These are phyloP conservation scores for Limnodromus scolopaceus DNA, from an alignment of 2,797 vertebrate genomes.

Conservation along the genomic window DNA sequence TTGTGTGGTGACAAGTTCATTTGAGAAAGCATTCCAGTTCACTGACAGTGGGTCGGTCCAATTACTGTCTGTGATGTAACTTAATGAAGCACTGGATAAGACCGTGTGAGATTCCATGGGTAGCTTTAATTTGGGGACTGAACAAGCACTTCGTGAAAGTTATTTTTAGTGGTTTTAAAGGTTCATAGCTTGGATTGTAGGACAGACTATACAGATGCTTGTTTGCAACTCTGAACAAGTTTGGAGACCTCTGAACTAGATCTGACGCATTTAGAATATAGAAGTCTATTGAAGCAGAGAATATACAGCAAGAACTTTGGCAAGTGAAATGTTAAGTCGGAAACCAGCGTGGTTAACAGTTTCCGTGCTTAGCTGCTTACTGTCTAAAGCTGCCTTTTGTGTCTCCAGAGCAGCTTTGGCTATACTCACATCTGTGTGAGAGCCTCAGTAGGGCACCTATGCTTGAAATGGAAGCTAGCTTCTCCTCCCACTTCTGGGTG, in stretches of 20 bases:
- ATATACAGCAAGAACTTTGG: neutral
- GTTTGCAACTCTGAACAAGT: neutral
- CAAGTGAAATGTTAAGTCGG: conserved; percentile 16
- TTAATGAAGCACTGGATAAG: neutral
- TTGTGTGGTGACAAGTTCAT: neutral
- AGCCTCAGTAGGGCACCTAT: neutral
- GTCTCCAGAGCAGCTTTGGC: neutral
- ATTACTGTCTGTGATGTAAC: neutral
- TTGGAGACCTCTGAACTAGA: neutral
- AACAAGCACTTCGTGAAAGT: neutral
- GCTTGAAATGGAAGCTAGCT: neutral
- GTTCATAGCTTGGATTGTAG: neutral
- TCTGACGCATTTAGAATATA: neutral
- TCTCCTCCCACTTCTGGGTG: neutral
- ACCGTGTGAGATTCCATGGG: neutral
- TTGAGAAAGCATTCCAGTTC: neutral
- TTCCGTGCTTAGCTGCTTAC: neutral
- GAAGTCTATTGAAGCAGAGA: neutral
- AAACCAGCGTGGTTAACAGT: conserved; percentile 59
- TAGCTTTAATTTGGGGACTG: neutral
- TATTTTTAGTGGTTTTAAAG: neutral
- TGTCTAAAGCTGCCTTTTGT: neutral
- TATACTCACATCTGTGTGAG: neutral
- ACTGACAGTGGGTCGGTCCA: neutral
- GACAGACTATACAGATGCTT: neutral